Evolutionary conservation across 53 echinoderm and acorn worm genomes (phyloP).

Genomic region (Apostichopus leukothele): DNA sequence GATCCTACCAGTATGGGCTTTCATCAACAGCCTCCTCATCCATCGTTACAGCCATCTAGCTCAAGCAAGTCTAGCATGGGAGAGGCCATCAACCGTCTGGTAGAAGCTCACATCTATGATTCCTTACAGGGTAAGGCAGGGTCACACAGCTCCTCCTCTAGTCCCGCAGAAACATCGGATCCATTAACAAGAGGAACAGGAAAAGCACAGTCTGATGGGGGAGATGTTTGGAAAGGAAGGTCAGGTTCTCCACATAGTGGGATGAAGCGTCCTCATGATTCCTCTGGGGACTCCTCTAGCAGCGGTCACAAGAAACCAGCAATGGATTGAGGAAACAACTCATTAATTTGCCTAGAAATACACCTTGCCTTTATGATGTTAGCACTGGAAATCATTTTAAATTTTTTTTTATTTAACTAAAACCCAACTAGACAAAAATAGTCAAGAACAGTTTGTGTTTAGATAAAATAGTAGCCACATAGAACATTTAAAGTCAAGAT

Average conservation of each 20-base stretch:
- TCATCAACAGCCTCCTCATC: conserved; percentile 55
- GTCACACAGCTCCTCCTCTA: conserved; percentile 47
- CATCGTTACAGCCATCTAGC: conserved; percentile 50
- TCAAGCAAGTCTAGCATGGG: conserved; percentile 78
- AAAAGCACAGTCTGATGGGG: background rate
- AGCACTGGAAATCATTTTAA: conserved; percentile 47
- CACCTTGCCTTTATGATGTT: conserved; percentile 51
- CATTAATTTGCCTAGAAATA: conserved; percentile 34
- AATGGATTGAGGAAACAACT: conserved; percentile 25
- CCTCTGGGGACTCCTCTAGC: background rate
- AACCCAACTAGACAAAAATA: background rate
- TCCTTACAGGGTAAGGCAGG: conserved; percentile 65
- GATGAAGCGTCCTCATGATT: conserved; percentile 25
- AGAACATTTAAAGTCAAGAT: background rate
- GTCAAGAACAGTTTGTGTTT: background rate
- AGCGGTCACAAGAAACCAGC: conserved; percentile 28
- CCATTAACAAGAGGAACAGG: conserved; percentile 11
- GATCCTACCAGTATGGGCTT: conserved; percentile 76
- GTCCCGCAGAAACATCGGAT: conserved; percentile 20
- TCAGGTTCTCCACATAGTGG: conserved; percentile 27
- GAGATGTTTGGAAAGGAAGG: conserved; percentile 6
- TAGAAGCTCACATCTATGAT: conserved; percentile 92
- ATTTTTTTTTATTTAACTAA: background rate
- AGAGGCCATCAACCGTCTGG: conserved; percentile 93
- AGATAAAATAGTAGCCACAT: background rate